phyloP scores from a whole-genome alignment of 2,888 invertebrate genomes.

The Pyrochroa serraticornis region DNA sequence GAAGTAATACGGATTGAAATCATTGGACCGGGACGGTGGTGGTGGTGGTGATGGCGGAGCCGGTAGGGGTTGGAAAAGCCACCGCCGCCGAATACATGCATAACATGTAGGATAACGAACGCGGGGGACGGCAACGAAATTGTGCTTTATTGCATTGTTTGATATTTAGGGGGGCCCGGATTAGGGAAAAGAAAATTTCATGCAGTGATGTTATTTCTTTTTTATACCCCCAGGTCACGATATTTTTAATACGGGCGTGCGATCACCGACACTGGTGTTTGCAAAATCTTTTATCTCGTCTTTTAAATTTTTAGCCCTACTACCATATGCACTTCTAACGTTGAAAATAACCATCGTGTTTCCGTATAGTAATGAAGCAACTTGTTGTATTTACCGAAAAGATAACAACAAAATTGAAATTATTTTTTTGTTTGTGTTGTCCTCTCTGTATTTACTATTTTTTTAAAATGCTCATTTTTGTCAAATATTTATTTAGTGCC shows the following conservation, averaged over 20 bases:
- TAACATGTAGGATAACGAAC: slow-evolving; percentile 17
- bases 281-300: not conserved
- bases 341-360: too few relatives aligned
- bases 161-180: slow-evolving; percentile 28
- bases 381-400: too few relatives aligned
- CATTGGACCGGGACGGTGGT: slow-evolving; percentile 36
- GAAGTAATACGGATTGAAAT: slow-evolving; percentile 48
- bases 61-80: slow-evolving; percentile 4
- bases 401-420: too few relatives aligned
- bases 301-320: too few relatives aligned
- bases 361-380: too few relatives aligned
- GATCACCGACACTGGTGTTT: slow-evolving; percentile 10
- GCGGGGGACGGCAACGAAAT: slow-evolving; percentile 27
- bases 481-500: too few relatives aligned
- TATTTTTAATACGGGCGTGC: slow-evolving; percentile 32
- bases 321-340: too few relatives aligned
- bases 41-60: slow-evolving; percentile 7
- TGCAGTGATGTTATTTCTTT: slow-evolving; percentile 27
- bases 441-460: too few relatives aligned
- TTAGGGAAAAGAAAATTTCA: slow-evolving; percentile 38
- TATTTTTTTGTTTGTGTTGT: too few relatives aligned
- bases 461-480: too few relatives aligned
- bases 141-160: slow-evolving; percentile 35
- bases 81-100: slow-evolving; percentile 22
- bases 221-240: slow-evolving; percentile 38